phyloP scores from a whole-genome alignment of 37 sponge, comb jelly and placozoan genomes.

The Ianthella basta region DNA sequence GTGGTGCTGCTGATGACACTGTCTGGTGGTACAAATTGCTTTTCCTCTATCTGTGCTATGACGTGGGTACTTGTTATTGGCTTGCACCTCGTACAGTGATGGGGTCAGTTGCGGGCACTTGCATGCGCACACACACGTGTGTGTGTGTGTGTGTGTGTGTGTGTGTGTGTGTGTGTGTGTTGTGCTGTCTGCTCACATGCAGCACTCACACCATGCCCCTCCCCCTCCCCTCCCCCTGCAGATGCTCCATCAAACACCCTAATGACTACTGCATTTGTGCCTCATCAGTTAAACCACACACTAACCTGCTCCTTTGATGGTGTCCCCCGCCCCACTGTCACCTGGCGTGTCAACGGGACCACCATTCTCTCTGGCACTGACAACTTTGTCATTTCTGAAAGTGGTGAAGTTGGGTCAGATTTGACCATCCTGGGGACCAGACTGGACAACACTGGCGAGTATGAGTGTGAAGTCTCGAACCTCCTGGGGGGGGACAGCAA shows the following conservation, averaged over 20 bases:
- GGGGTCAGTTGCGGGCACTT: too few relatives aligned
- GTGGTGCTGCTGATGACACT: too few relatives aligned
- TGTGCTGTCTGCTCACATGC: neutral
- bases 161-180: neutral
- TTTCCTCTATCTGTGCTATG: too few relatives aligned
- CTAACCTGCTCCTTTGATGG: slow-evolving; percentile 29
- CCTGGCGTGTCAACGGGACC: slow-evolving; percentile 24
- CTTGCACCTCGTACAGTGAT: too few relatives aligned
- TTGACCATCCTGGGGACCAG: slow-evolving; percentile 1
- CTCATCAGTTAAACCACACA: neutral
- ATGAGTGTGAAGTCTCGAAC: slow-evolving; percentile 31
- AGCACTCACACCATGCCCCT: neutral
- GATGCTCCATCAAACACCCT: neutral
- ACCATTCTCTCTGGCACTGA: neutral
- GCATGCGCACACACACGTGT: too few relatives aligned
- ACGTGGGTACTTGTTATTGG: too few relatives aligned
- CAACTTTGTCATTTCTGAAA: neutral
- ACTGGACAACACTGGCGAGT: neutral
- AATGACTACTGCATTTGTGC: neutral
- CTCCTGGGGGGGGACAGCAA: slow-evolving; percentile 10
- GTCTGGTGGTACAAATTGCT: too few relatives aligned
- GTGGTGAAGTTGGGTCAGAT: neutral
- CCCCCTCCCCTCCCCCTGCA: neutral
- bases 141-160: too few relatives aligned
- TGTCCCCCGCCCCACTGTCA: slow-evolving; percentile 32